These are phyloP conservation scores for Buteo buteo DNA, from an alignment of 2,113 vertebrate genomes.

Conservation along the genomic window DNA sequence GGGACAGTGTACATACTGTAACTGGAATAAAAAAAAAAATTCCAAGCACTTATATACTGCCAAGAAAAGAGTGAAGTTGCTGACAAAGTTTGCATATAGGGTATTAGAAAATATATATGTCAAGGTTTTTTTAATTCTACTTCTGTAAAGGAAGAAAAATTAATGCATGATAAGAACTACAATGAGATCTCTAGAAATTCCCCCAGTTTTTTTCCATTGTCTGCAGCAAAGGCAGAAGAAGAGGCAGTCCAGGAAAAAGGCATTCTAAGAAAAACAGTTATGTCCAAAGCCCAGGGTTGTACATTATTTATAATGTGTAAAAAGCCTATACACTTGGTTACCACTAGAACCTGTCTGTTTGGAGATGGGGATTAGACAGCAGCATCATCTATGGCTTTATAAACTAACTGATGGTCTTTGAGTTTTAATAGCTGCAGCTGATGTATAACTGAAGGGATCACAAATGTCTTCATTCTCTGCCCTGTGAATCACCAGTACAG, in stretches of 20 bases:
- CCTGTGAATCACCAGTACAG: background rate
- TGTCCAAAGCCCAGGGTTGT: background rate
- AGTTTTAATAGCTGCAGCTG: conserved; percentile 1
- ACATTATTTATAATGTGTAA: background rate
- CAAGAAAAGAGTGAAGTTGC: background rate
- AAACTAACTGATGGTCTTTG: background rate
- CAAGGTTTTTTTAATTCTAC: background rate
- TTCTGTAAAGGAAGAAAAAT: background rate
- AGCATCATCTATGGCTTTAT: background rate
- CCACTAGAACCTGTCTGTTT: background rate
- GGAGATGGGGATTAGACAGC: background rate
- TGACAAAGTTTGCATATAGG: background rate
- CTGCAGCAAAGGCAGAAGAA: background rate
- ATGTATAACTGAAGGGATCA: background rate
- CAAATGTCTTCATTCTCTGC: background rate
- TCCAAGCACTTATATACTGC: background rate
- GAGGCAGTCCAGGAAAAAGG: background rate
- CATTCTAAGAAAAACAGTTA: background rate
- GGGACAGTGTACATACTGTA: background rate
- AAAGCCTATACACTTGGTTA: background rate
- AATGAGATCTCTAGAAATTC: background rate
- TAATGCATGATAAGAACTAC: background rate
- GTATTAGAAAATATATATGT: background rate
- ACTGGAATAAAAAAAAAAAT: background rate
- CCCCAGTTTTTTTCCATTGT: background rate